Percentiles rank a stretch among this genome's conserved stretches.
Evolutionary conservation across 2,888 invertebrate species (phyloP).

Genomic region (Campoplex nolae): DNA sequence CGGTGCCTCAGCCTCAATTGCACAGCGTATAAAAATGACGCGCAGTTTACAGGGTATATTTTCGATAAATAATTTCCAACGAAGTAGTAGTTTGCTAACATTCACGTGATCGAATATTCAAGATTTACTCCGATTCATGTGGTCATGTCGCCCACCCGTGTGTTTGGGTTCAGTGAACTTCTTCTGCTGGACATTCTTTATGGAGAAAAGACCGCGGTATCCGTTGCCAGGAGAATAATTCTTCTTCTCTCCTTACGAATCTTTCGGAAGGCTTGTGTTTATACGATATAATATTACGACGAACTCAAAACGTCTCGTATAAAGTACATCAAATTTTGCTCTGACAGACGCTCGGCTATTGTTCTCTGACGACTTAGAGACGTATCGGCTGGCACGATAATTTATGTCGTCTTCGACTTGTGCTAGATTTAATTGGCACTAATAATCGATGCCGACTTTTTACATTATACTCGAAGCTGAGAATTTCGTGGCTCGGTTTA

Average conservation of each 20-base stretch:
- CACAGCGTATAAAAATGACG: background rate
- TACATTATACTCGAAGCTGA: slow-evolving; percentile 47
- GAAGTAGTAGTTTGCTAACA: background rate
- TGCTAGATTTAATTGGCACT: slow-evolving; percentile 52
- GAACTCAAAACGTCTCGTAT: background rate
- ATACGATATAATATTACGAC: slow-evolving; percentile 23
- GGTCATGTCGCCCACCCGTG: slow-evolving; percentile 23
- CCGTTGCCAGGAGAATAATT: slow-evolving; percentile 28
- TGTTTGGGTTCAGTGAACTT: slow-evolving; percentile 57
- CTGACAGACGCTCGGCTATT: slow-evolving; percentile 18
- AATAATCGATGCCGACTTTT: slow-evolving; percentile 61
- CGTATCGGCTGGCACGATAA: slow-evolving; percentile 39
- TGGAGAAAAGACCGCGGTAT: slow-evolving; percentile 36
- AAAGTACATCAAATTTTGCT: slow-evolving; percentile 11
- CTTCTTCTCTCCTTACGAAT: slow-evolving; percentile 24
- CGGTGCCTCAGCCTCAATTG: background rate
- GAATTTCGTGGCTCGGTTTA: slow-evolving; percentile 42
- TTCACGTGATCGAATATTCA: slow-evolving; percentile 22
- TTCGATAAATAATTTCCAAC: background rate
- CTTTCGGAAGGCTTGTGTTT: slow-evolving; percentile 18
- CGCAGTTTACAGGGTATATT: background rate
- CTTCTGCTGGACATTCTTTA: slow-evolving; percentile 13
- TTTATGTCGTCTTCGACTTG: slow-evolving; percentile 31
- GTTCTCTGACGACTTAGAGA: slow-evolving; percentile 31
- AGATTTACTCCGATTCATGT: slow-evolving; percentile 38